Evolutionary conservation across 2,113 vertebrate species (phyloP).

Genomic region (Hystrix brachyura): DNA sequence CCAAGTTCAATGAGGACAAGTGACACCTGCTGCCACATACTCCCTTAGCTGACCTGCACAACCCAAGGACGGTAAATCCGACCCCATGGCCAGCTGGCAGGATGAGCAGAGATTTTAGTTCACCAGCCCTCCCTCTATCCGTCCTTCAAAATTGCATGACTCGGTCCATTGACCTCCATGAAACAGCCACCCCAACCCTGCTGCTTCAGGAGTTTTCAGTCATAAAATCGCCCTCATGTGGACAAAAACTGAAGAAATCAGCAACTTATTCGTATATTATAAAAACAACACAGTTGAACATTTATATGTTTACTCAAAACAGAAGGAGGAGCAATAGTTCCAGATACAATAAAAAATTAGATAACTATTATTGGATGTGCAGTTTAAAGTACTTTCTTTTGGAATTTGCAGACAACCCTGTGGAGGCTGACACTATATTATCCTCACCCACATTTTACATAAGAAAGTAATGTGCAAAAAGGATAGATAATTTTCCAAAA

Average conservation of each 20-base stretch:
- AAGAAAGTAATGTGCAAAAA: neutral
- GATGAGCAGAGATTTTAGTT: neutral
- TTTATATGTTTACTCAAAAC: neutral
- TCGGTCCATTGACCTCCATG: neutral
- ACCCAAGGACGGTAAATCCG: too few relatives aligned
- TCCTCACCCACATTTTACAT: neutral
- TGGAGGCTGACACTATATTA: neutral
- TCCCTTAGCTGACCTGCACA: neutral
- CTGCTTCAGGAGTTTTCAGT: neutral
- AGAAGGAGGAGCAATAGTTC: accelerated
- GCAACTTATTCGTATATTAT: neutral
- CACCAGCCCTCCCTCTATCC: neutral
- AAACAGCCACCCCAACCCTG: neutral
- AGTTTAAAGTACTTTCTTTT: accelerated
- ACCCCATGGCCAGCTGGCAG: neutral
- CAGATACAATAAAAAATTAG: neutral
- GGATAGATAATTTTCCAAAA: neutral
- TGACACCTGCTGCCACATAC: accelerated
- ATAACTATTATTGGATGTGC: neutral
- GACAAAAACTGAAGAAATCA: neutral
- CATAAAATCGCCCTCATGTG: neutral
- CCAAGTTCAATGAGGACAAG: neutral
- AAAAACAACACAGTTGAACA: neutral
- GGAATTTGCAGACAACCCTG: neutral
- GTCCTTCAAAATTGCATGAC: neutral